Percentiles rank a stretch among this genome's conserved stretches.
These are phyloP conservation scores for Silurus meridionalis DNA, from an alignment of 2,113 vertebrate genomes.

Conservation along the genomic window DNA sequence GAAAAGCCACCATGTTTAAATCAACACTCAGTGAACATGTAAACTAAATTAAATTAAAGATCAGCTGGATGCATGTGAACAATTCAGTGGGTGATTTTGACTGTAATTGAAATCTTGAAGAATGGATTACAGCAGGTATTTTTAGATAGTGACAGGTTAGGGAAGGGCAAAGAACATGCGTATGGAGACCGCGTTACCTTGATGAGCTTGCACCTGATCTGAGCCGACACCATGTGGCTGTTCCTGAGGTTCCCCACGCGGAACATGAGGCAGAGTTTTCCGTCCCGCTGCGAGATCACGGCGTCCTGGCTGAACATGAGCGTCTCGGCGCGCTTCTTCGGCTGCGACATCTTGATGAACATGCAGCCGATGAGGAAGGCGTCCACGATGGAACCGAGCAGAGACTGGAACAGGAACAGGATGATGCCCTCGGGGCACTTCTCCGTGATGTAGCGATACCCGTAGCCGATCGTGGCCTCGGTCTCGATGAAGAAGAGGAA, in stretches of 20 bases:
- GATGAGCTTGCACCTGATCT: slow-evolving; percentile 88
- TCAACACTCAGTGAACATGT: not conserved
- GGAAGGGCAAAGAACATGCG: not conserved
- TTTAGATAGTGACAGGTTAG: not conserved
- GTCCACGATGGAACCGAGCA: slow-evolving; percentile 86
- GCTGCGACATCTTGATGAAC: slow-evolving; percentile 93
- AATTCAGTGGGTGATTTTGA: not conserved
- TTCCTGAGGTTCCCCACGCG: slow-evolving; percentile 86
- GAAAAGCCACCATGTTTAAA: not conserved
- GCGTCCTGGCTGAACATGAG: slow-evolving; percentile 86
- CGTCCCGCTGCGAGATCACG: slow-evolving; percentile 84
- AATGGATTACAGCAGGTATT: not conserved
- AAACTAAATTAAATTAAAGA: not conserved
- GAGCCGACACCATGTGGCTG: slow-evolving; percentile 91
- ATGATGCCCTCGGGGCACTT: slow-evolving; percentile 86
- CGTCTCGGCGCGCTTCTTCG: slow-evolving; percentile 87
- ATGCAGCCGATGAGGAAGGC: slow-evolving; percentile 89
- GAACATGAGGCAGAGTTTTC: slow-evolving; percentile 87
- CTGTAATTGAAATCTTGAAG: not conserved
- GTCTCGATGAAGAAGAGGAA: slow-evolving; percentile 90
- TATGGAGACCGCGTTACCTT: slow-evolving; percentile 66
- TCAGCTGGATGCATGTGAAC: not conserved
- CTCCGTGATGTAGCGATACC: slow-evolving; percentile 84
- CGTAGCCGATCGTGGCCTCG: slow-evolving; percentile 86
- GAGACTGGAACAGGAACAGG: slow-evolving; percentile 86